A percentile compares a stretch with the other conserved stretches of the same genome.
phyloP scores from a whole-genome alignment of 37 sponge, comb jelly and placozoan species.

The Theonella swinhoei region DNA sequence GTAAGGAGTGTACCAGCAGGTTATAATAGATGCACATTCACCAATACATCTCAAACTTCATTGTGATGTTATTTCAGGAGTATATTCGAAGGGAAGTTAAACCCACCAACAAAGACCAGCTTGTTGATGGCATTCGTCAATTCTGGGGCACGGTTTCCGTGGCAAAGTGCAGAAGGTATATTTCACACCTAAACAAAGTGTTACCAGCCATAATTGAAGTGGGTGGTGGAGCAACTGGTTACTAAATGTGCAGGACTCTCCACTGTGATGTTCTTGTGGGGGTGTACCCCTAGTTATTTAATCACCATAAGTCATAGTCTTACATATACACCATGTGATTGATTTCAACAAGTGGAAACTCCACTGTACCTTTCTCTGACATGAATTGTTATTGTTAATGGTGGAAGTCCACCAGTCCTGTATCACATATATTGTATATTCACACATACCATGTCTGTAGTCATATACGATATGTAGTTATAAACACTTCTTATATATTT shows the following conservation, averaged over 20 bases:
- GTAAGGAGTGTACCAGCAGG: no score
- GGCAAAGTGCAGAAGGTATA: neutral
- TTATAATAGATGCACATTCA: neutral
- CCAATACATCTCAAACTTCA: no score
- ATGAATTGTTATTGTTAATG: neutral
- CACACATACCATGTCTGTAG: no score
- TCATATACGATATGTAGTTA: no score
- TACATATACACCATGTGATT: no score
- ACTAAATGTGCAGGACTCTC: neutral
- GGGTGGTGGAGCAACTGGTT: neutral
- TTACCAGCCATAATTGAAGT: neutral
- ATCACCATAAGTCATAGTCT: no score
- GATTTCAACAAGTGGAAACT: neutral
- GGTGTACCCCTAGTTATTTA: no score
- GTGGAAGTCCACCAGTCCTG: neutral
- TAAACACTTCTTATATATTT: no score
- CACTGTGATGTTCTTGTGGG: no score
- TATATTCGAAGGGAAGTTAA: no score
- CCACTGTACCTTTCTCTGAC: no score
- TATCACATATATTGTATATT: no score
- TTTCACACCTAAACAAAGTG: neutral
- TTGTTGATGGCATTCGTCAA: neutral
- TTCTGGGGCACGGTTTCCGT: neutral
- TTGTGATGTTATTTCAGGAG: neutral
- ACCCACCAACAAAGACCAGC: neutral